phyloP scores from a whole-genome alignment of 2,113 vertebrate genomes.

The Xiphorhynchus elegans region DNA sequence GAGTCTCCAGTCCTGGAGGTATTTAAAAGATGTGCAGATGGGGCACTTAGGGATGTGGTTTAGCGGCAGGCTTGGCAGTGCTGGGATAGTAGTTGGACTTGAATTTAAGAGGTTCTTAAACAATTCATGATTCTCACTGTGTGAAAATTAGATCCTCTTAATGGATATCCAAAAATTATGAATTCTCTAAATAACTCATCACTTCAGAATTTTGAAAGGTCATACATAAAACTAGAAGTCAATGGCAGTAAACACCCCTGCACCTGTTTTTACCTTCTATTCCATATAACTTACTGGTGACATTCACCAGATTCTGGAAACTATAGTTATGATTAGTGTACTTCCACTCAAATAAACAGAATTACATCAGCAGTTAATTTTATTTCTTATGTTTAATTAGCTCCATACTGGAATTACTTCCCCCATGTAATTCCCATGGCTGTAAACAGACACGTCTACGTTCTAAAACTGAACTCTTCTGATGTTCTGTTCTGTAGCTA shows the following conservation, averaged over 20 bases:
- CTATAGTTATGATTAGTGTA: neutral
- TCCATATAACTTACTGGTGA: neutral
- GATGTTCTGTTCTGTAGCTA: neutral
- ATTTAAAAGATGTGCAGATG: neutral
- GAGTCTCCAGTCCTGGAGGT: neutral
- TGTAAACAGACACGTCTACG: neutral
- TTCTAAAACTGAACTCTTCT: neutral
- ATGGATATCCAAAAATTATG: neutral
- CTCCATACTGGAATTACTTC: neutral
- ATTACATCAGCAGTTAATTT: neutral
- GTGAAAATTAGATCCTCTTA: neutral
- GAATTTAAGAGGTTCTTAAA: neutral
- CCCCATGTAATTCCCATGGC: neutral
- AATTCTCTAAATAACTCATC: neutral
- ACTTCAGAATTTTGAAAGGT: neutral
- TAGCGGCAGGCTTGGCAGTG: neutral
- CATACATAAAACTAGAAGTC: neutral
- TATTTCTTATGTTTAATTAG: neutral
- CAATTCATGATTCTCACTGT: neutral
- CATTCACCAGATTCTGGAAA: neutral
- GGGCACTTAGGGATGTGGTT: neutral
- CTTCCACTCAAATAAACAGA: neutral
- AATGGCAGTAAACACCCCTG: neutral
- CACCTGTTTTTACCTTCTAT: neutral
- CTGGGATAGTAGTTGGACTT: neutral